Conservation (phyloP, 2,797 vertebrate species). For the Gallinago solitaria region DNA sequence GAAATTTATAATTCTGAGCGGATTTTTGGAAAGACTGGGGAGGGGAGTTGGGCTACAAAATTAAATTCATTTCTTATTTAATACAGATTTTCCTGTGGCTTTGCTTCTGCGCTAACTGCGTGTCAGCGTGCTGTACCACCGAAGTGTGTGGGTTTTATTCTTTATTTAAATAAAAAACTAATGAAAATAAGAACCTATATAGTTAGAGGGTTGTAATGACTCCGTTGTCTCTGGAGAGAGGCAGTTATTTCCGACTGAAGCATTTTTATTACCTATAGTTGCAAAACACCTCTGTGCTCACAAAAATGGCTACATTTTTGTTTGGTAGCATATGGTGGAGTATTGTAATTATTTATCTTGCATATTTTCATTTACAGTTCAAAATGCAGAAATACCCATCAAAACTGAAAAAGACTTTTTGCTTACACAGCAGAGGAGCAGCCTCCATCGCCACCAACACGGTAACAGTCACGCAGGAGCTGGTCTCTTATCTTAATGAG, state of each 20-base stretch:
- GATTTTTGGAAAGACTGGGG: not conserved
- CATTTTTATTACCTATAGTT: not conserved
- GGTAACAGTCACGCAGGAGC: not conserved
- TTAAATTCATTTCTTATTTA: not conserved
- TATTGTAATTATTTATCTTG: not conserved
- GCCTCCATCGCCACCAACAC: accelerated
- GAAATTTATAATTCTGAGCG: not conserved
- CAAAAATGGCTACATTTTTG: not conserved
- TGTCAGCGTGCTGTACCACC: not conserved
- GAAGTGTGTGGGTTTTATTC: not conserved
- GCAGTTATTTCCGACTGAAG: not conserved
- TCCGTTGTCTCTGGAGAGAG: not conserved
- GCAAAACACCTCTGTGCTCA: not conserved
- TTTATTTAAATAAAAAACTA: slow-evolving; percentile 12
- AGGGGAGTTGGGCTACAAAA: not conserved
- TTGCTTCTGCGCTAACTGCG: not conserved
- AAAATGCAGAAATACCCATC: not conserved
- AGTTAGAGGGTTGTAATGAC: not conserved
- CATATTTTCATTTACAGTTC: not conserved
- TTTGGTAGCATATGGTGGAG: not conserved
- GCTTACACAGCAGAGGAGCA: not conserved
- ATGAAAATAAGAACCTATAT: not conserved
- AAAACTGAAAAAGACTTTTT: not conserved
- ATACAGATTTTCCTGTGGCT: not conserved
- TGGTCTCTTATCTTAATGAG: not conserved